Evolutionary conservation across 2,797 vertebrate genomes (phyloP).

Genomic region (Microctenopoma stevenorrisi): DNA sequence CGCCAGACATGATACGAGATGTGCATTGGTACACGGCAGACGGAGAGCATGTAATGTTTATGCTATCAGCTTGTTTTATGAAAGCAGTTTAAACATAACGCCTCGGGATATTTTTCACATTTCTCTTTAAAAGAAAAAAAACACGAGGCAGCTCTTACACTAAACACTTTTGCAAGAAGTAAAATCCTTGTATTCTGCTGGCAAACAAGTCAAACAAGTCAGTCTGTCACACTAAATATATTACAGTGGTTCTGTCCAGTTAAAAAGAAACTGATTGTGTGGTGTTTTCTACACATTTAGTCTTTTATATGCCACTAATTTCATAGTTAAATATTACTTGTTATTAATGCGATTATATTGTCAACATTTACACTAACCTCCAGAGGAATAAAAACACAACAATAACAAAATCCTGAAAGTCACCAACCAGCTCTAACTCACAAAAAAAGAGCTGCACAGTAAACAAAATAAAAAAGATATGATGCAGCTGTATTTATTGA

Average conservation of each 20-base stretch:
- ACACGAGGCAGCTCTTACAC: slow-evolving; percentile 50
- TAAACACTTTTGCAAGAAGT: slow-evolving; percentile 65
- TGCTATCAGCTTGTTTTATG: slow-evolving; percentile 69
- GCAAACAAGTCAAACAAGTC: slow-evolving; percentile 77
- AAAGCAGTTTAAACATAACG: slow-evolving; percentile 69
- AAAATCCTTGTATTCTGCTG: slow-evolving; percentile 74
- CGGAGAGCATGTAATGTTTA: slow-evolving; percentile 66
- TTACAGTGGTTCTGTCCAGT: slow-evolving; percentile 70
- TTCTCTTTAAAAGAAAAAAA: slow-evolving; percentile 63
- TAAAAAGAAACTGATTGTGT: slow-evolving; percentile 78
- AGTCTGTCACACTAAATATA: slow-evolving; percentile 61
- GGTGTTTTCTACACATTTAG: slow-evolving; percentile 62
- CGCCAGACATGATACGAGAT: slow-evolving; percentile 36
- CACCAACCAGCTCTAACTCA: slow-evolving; percentile 6
- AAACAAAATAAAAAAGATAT: slow-evolving; percentile 41
- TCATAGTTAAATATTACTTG: slow-evolving; percentile 13
- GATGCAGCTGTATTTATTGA: slow-evolving; percentile 62
- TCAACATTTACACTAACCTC: slow-evolving; percentile 15
- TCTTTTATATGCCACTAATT: slow-evolving; percentile 39
- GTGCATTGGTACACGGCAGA: slow-evolving; percentile 25
- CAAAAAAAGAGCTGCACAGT: slow-evolving; percentile 24
- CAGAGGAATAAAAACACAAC: slow-evolving; percentile 8
- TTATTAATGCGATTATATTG: slow-evolving; percentile 8
- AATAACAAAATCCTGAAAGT: slow-evolving; percentile 13
- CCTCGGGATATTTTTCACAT: slow-evolving; percentile 68